Percentiles rank a stretch among this genome's conserved stretches.
These are phyloP conservation scores for Phylloscopus trochiloides DNA, from an alignment of 2,113 vertebrate species.

Conservation along the genomic window DNA sequence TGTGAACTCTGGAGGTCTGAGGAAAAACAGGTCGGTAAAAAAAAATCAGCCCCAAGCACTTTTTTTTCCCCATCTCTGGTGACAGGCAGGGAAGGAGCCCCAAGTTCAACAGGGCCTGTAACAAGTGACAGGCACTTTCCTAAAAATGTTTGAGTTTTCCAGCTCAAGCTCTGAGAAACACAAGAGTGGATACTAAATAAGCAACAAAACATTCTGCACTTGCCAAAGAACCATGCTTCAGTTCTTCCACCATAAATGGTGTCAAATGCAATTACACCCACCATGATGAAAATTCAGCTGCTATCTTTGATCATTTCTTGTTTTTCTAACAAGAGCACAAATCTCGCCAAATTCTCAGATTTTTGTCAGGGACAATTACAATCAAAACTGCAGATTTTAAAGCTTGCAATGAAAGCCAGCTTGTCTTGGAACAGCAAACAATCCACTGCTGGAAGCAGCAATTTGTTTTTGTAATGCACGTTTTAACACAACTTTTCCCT, in stretches of 20 bases:
- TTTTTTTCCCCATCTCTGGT: background rate
- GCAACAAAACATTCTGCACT: background rate
- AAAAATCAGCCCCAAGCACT: too few relatives aligned
- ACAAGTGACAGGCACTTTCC: background rate
- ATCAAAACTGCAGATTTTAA: slow-evolving; percentile 48
- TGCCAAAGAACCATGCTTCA: slow-evolving; percentile 53
- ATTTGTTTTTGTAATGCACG: slow-evolving; percentile 58
- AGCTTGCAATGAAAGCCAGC: slow-evolving; percentile 68
- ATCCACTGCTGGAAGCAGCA: slow-evolving; percentile 55
- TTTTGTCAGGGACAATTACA: slow-evolving; percentile 73
- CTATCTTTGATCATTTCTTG: slow-evolving; percentile 63
- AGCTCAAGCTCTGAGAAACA: slow-evolving; percentile 24
- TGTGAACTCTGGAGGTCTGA: slow-evolving; percentile 94
- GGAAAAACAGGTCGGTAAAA: background rate
- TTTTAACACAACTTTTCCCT: slow-evolving; percentile 60
- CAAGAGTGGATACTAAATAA: slow-evolving; percentile 37
- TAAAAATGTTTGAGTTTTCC: slow-evolving; percentile 1
- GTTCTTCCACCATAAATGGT: slow-evolving; percentile 33
- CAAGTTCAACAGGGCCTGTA: background rate
- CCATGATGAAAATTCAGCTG: slow-evolving; percentile 53
- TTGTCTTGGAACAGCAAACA: slow-evolving; percentile 62
- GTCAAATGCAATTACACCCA: slow-evolving; percentile 49
- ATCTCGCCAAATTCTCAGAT: slow-evolving; percentile 66
- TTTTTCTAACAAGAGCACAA: slow-evolving; percentile 59
- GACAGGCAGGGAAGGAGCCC: background rate